A percentile compares a stretch with the other conserved stretches of the same genome.
Evolutionary conservation across 2,797 vertebrate species (phyloP).

Genomic region (Oreochromis grahami): DNA sequence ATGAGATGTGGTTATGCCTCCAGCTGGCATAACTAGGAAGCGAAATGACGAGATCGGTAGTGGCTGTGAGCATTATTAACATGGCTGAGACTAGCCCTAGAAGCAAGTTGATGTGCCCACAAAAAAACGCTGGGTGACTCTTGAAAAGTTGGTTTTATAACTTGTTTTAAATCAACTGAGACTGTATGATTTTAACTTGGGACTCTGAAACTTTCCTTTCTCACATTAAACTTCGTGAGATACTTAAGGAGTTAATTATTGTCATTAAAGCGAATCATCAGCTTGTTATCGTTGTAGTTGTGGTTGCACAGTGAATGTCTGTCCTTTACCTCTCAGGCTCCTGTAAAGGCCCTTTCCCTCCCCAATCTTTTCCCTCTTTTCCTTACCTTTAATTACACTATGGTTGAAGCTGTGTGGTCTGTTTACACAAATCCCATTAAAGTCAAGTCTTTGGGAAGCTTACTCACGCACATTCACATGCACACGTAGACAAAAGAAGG

Average conservation of each 20-base stretch:
- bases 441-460: slow-evolving; percentile 34
- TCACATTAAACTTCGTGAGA: neutral
- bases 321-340: slow-evolving; percentile 10
- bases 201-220: neutral
- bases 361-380: slow-evolving; percentile 25
- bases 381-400: slow-evolving; percentile 56
- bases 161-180: neutral
- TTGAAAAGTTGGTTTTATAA: neutral
- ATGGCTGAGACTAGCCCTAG: neutral
- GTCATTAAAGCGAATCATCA: neutral
- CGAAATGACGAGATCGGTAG: slow-evolving; percentile 18
- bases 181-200: neutral
- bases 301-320: neutral
- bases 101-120: neutral
- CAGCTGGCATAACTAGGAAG: slow-evolving; percentile 4
- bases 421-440: slow-evolving; percentile 70
- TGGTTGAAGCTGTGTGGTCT: slow-evolving; percentile 32
- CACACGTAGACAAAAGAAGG: slow-evolving; percentile 29
- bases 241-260: neutral
- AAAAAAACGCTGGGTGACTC: neutral
- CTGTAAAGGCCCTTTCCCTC: neutral
- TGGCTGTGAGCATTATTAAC: slow-evolving; percentile 36
- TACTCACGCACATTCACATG: slow-evolving; percentile 14
- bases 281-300: slow-evolving; percentile 3
- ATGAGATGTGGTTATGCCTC: slow-evolving; percentile 33